phyloP scores from a whole-genome alignment of 2,888 invertebrate species.

The Conistra vaccinii region DNA sequence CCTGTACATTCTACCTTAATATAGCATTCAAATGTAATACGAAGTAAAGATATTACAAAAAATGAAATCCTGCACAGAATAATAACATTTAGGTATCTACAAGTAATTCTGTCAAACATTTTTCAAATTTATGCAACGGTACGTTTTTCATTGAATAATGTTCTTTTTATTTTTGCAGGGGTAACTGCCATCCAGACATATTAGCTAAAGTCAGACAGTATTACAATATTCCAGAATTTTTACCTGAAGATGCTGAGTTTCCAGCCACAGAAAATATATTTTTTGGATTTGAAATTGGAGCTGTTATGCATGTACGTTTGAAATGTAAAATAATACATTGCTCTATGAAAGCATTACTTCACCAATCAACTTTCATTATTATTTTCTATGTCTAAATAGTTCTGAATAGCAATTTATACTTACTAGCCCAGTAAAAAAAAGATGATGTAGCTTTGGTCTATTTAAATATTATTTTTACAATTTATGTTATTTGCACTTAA shows the following conservation, averaged over 20 bases:
- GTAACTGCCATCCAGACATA: conserved; percentile 96
- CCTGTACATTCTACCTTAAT: too few species aligned
- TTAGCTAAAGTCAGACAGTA: conserved; percentile 93
- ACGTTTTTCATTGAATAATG: too few species aligned
- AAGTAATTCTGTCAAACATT: too few species aligned
- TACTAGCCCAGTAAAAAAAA: not conserved
- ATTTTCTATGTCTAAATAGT: not conserved
- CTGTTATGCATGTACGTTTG: conserved; percentile 95
- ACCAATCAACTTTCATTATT: too few species aligned
- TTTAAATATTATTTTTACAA: too few species aligned
- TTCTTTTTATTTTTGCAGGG: conserved; percentile 88
- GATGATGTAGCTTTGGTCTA: not conserved
- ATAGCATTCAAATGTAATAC: too few species aligned
- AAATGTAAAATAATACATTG: not conserved
- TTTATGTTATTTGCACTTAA: too few species aligned
- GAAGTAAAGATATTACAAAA: too few species aligned
- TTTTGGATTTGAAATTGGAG: conserved; percentile 97
- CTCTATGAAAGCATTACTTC: not conserved
- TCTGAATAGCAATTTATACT: not conserved
- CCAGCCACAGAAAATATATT: conserved; percentile 97
- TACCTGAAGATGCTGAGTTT: conserved; percentile 97
- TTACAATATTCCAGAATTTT: conserved; percentile 95
- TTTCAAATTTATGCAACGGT: too few species aligned
- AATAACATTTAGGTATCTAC: too few species aligned
- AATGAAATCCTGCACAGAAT: too few species aligned